phyloP scores from a whole-genome alignment of 2,888 invertebrate species.

The Torymus texanus region DNA sequence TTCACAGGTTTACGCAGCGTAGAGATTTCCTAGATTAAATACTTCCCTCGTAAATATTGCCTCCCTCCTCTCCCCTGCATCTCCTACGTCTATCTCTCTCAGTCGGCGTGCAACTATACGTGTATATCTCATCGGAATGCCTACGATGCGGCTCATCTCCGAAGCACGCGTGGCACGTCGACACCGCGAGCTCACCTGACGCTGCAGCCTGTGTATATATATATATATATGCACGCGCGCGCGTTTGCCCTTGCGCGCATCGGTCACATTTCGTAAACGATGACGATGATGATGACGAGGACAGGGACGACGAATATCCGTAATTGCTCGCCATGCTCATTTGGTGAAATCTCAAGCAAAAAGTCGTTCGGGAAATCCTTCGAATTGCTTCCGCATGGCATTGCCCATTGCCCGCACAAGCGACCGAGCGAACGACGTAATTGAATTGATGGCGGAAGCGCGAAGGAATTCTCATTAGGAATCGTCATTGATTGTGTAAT shows the following conservation, averaged over 20 bases:
- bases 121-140: slow-evolving; percentile 17
- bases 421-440: too few relatives aligned
- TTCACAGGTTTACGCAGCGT: too few relatives aligned
- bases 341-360: slow-evolving; percentile 28
- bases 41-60: too few relatives aligned
- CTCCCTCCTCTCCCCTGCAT: too few relatives aligned
- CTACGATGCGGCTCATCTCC: slow-evolving; percentile 36
- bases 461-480: not conserved
- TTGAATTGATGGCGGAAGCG: not conserved
- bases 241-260: too few relatives aligned
- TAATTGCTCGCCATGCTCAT: slow-evolving; percentile 33
- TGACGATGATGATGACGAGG: too few relatives aligned
- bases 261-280: slow-evolving; percentile 21
- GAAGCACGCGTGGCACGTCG: slow-evolving; percentile 37
- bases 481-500: not conserved
- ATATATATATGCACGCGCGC: not conserved
- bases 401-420: too few relatives aligned
- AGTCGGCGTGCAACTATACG: too few relatives aligned
- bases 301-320: not conserved
- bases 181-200: slow-evolving; percentile 21
- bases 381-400: slow-evolving; percentile 2
- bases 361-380: slow-evolving; percentile 14
- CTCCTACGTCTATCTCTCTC: too few relatives aligned
- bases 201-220: not conserved
- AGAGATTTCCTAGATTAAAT: too few relatives aligned